A percentile compares a stretch with the other conserved stretches of the same genome.
Evolutionary conservation across 2,797 vertebrate species (phyloP).

Genomic region (Craterocephalus amniculus): DNA sequence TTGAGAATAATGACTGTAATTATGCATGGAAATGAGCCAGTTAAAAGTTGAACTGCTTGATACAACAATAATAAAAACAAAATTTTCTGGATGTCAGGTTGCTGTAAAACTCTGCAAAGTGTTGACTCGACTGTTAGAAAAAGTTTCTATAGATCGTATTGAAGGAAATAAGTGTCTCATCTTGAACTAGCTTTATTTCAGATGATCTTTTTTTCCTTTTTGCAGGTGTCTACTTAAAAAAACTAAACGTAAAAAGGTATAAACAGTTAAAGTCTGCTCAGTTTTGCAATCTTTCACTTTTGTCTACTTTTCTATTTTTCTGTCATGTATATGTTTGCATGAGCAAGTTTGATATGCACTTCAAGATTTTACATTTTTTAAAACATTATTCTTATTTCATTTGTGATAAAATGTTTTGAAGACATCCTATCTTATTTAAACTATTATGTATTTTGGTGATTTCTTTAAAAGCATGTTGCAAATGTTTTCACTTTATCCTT

Average conservation of each 20-base stretch:
- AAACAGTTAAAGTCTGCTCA: conserved; percentile 33
- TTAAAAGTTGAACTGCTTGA: background rate
- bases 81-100: background rate
- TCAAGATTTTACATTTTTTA: background rate
- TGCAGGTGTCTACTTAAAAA: conserved; percentile 37
- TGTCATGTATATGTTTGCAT: background rate
- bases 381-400: background rate
- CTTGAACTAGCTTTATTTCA: conserved; percentile 1
- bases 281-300: background rate
- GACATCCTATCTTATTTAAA: background rate
- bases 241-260: conserved; percentile 66
- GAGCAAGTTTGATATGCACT: background rate
- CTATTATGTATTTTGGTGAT: background rate
- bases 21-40: background rate
- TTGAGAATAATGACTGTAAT: too few species aligned
- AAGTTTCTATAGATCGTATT: background rate
- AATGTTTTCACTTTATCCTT: background rate
- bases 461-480: background rate
- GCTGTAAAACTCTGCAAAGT: background rate
- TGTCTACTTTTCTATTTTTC: conserved; percentile 1
- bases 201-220: conserved; percentile 40
- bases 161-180: background rate
- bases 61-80: background rate
- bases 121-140: background rate
- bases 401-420: background rate